Percentiles rank a stretch among this genome's conserved stretches.
These are phyloP conservation scores for Synanceia verrucosa DNA, from an alignment of 2,797 vertebrate genomes.

Conservation along the genomic window DNA sequence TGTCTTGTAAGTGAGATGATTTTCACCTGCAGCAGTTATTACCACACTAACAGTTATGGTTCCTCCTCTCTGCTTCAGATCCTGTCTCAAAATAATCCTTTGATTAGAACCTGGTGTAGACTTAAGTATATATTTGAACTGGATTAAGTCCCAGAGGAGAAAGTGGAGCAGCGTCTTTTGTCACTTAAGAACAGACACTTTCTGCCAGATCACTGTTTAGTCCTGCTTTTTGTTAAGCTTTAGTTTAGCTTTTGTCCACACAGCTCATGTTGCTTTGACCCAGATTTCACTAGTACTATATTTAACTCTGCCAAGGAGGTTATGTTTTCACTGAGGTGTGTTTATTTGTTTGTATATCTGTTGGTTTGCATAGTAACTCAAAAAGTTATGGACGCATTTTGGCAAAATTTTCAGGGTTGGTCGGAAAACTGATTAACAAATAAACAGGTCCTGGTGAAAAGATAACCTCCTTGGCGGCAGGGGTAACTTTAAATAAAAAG, in stretches of 20 bases:
- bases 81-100: conserved; percentile 14
- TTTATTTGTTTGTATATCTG: too few species aligned
- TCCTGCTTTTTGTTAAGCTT: conserved; percentile 1
- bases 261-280: conserved; percentile 2
- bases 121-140: too few species aligned
- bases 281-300: background rate
- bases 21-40: background rate
- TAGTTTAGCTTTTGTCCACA: background rate
- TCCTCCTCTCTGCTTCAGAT: background rate
- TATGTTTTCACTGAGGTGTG: too few species aligned
- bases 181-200: background rate
- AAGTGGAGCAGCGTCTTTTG: too few species aligned
- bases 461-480: too few species aligned
- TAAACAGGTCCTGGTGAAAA: too few species aligned
- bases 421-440: too few species aligned
- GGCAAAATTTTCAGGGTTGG: too few species aligned
- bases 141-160: conserved; percentile 6
- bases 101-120: conserved; percentile 23
- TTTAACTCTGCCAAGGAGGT: background rate
- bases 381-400: too few species aligned
- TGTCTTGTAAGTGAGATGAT: conserved; percentile 9
- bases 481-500: too few species aligned
- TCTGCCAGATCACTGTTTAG: conserved; percentile 1
- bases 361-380: too few species aligned
- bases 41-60: background rate